Base-by-base conservation (phyloP, 2,797 vertebrate species). In the Peromyscus eremicus region DNA sequence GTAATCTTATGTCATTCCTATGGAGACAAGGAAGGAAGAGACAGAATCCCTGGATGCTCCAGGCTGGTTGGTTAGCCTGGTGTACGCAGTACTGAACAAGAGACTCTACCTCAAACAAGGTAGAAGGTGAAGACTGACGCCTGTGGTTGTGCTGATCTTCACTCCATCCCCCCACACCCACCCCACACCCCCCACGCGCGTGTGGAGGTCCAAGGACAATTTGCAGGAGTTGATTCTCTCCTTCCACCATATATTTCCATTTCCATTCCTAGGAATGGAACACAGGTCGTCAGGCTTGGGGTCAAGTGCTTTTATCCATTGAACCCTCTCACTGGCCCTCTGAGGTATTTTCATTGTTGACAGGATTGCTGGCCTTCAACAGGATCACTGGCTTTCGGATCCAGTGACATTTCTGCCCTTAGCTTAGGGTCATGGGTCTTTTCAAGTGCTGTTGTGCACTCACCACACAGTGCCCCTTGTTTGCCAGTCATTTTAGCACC, bases 401-500 rank as follows among this genome's bases (percentile, higher is more conserved):
- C 0, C 0, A 29, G 19, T 87, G 80, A 77, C 55, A 32, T 64
- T 27, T 2, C 11, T 62, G 16, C 21, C 81, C 57, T 46, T 6
- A 9, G 11, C 68, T 52, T 49, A 68, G 19, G 23, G 82, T 68
- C 80, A 34, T 6, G 7, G 84, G 68, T 96, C 94, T 55, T 52
- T 2, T 1, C 34, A 52, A 21, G 43, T 37, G 29, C 81, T 34
- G 0, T 40, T 19, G 57, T 32, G 29, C 29, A 62, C 43, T 88
- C 66, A 68, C 14, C 2, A 55, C 7, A 27, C 55, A 52, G n/a
- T 5, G 6, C 27, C 34, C 43, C 43, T 89, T 6, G 1, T n/a
- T 86, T n/a, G 14, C 94, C 71, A 37, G 34, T 70, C 64, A 37
- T 49, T 49, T 27, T 49, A 49, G 80, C 95, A 89, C 82, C 94